Percentiles rank a stretch among this genome's conserved stretches.
Conservation (phyloP, 2,113 vertebrate species). For the Gasterosteus aculeatus region DNA sequence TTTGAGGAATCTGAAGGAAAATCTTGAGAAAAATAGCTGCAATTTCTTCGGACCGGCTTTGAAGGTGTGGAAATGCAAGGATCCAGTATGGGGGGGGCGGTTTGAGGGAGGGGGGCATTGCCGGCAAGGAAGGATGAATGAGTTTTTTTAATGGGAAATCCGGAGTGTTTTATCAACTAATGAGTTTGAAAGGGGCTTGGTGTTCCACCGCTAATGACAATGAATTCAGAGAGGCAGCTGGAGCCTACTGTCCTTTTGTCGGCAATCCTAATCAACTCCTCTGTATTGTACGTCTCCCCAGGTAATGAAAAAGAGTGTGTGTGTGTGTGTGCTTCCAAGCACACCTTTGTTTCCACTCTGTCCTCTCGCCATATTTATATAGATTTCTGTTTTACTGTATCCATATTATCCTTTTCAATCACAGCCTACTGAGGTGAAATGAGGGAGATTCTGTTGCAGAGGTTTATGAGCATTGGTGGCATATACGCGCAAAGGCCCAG, state of each 20-base stretch:
- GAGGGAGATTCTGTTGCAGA: neutral
- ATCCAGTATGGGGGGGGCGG: conserved; percentile 27
- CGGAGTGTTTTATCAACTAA: conserved; percentile 81
- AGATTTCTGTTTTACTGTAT: conserved; percentile 17
- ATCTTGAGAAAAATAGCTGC: conserved; percentile 38
- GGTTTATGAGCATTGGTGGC: neutral
- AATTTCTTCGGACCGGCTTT: conserved; percentile 37
- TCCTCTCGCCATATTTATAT: conserved; percentile 3
- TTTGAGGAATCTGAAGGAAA: conserved; percentile 26
- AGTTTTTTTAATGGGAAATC: conserved; percentile 74
- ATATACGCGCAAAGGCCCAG: too few species aligned
- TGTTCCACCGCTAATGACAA: conserved; percentile 75
- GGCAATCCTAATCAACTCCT: conserved; percentile 68
- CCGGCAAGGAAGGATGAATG: conserved; percentile 63
- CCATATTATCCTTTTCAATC: conserved; percentile 18
- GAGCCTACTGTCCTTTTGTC: conserved; percentile 66
- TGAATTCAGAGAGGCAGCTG: conserved; percentile 70
- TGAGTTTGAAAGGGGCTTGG: conserved; percentile 77
- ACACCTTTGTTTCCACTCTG: conserved; percentile 24
- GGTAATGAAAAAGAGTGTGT: conserved; percentile 46
- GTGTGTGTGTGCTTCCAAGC: conserved; percentile 8
- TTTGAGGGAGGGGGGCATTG: conserved; percentile 30
- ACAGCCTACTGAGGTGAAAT: neutral
- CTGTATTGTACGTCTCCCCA: conserved; percentile 56
- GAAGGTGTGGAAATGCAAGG: conserved; percentile 56